Percentiles rank a stretch among this genome's conserved stretches.
Conservation (phyloP, 2,888 invertebrate genomes). For the Matsumyia berberina region DNA sequence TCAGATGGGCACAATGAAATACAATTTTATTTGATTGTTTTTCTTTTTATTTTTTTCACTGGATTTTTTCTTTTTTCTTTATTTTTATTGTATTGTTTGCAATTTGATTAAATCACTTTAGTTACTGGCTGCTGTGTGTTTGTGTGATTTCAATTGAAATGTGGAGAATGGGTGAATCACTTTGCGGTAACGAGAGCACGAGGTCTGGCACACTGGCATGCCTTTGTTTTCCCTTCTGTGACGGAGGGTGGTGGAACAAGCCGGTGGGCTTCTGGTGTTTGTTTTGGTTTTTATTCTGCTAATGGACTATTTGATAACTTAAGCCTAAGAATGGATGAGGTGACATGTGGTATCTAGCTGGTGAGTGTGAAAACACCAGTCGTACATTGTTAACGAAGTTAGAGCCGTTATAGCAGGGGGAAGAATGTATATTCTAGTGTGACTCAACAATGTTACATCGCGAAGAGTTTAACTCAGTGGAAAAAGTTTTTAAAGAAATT, state of each 20-base stretch:
- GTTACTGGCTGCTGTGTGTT: constrained; percentile 33
- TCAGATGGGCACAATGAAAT: constrained; percentile 71
- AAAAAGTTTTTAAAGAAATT: too few relatives aligned
- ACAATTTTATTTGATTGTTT: constrained; percentile 71
- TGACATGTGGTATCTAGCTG: constrained; percentile 25
- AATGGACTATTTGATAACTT: constrained; percentile 43
- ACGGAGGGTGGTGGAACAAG: neutral
- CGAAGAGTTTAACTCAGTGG: too few relatives aligned
- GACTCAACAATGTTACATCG: too few relatives aligned
- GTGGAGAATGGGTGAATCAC: constrained; percentile 55
- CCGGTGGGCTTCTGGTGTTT: constrained; percentile 35
- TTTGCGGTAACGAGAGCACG: constrained; percentile 50
- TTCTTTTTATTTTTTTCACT: constrained; percentile 13
- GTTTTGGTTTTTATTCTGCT: constrained; percentile 29
- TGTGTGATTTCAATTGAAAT: constrained; percentile 48
- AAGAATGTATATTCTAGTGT: too few relatives aligned
- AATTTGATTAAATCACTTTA: constrained; percentile 63
- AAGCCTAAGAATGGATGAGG: constrained; percentile 10
- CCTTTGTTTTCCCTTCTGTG: constrained; percentile 13
- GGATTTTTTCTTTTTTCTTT: constrained; percentile 18
- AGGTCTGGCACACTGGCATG: constrained; percentile 15
- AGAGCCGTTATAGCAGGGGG: neutral
- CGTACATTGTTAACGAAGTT: constrained; percentile 4
- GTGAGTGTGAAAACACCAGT: constrained; percentile 7
- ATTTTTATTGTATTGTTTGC: constrained; percentile 36